Evolutionary conservation across 2,113 vertebrate species (phyloP).

Genomic region (Nestor notabilis): DNA sequence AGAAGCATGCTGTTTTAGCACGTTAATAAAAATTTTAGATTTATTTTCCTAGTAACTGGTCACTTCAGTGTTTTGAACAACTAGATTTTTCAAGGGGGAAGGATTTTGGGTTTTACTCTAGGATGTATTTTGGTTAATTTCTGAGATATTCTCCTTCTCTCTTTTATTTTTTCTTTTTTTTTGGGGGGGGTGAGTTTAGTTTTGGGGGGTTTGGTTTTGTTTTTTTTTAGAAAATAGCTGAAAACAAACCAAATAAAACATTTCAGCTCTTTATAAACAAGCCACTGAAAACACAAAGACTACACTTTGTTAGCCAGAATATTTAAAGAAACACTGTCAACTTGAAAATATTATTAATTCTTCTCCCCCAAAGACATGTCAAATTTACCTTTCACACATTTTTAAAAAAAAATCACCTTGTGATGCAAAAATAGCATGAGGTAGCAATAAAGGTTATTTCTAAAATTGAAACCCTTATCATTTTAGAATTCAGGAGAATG

Average conservation of each 20-base stretch:
- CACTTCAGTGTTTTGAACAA: slow-evolving; percentile 5
- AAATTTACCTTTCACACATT: background rate
- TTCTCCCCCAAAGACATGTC: background rate
- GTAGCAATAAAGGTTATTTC: background rate
- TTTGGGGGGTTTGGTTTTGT: too few relatives aligned
- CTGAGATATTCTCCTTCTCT: slow-evolving; percentile 29
- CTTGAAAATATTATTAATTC: background rate
- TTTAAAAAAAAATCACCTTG: background rate
- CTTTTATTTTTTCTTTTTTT: background rate
- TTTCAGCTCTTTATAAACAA: slow-evolving; percentile 9
- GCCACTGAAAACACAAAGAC: background rate
- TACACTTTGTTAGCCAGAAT: background rate
- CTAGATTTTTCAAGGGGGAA: background rate
- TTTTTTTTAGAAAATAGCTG: slow-evolving; percentile 51
- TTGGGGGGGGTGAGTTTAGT: too few relatives aligned
- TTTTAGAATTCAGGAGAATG: background rate
- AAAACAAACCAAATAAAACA: slow-evolving; percentile 68
- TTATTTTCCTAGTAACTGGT: background rate
- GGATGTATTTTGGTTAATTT: slow-evolving; percentile 34
- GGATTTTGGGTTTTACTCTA: background rate
- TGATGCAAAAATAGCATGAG: background rate
- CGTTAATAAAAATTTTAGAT: background rate
- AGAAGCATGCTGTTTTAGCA: background rate
- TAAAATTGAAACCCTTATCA: background rate
- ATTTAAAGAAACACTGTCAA: background rate